phyloP scores from a whole-genome alignment of 1,140 invertebrate genomes.

The Temnothorax curvispinosus region DNA sequence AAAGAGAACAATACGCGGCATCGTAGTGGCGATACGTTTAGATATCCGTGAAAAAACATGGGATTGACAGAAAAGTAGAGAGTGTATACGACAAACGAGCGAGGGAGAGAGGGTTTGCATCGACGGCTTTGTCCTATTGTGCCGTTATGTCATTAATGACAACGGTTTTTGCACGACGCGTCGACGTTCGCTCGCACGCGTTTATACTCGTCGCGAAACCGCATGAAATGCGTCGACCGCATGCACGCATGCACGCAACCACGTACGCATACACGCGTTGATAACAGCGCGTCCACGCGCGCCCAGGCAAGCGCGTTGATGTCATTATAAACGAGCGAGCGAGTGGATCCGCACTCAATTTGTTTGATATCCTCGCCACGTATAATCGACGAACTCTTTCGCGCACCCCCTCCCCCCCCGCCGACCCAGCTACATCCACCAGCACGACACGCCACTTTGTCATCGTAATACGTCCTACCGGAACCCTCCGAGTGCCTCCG shows the following conservation, averaged over 20 bases:
- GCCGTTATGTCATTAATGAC: conserved; percentile 58
- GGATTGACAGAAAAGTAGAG: neutral
- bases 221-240: conserved; percentile 30
- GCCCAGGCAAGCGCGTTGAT: conserved; percentile 72
- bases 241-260: neutral
- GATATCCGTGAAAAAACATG: conserved; percentile 36
- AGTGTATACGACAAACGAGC: neutral
- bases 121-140: conserved; percentile 61
- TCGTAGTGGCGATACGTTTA: conserved; percentile 43
- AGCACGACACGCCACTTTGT: conserved; percentile 72
- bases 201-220: conserved; percentile 44
- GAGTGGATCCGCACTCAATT: conserved; percentile 80
- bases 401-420: neutral
- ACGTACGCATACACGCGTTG: conserved; percentile 9
- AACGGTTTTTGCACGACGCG: conserved; percentile 49
- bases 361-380: conserved; percentile 73
- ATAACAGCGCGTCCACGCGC: conserved; percentile 42
- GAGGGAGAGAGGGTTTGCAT: neutral
- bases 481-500: conserved; percentile 18
- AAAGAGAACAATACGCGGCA: conserved; percentile 43
- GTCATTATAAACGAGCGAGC: conserved; percentile 78
- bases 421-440: conserved; percentile 13
- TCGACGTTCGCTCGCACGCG: conserved; percentile 38
- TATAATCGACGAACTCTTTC: conserved; percentile 47
- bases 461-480: conserved; percentile 71